phyloP scores from a whole-genome alignment of 2,797 vertebrate genomes.

The Enteromius treurensis region DNA sequence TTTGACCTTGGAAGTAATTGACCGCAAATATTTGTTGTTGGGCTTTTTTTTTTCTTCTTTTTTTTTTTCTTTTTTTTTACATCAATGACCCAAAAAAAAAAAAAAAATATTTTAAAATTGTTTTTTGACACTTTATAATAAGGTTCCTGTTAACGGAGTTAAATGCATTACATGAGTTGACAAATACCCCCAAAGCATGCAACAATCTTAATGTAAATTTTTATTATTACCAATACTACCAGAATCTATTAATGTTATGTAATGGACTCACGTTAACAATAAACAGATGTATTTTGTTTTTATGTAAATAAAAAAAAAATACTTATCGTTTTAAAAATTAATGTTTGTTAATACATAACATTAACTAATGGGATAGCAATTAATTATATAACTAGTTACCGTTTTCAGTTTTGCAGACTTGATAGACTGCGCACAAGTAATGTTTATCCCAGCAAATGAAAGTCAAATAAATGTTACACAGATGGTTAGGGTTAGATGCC shows the following conservation, averaged over 20 bases:
- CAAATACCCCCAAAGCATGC: neutral
- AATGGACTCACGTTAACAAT: neutral
- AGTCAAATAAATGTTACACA: neutral
- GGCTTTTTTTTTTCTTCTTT: no score
- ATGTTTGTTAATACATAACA: no score
- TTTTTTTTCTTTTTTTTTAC: neutral
- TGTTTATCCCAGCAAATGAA: neutral
- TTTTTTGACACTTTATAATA: neutral
- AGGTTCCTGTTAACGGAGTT: neutral
- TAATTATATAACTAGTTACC: neutral
- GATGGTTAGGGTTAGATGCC: neutral
- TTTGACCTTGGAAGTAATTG: neutral
- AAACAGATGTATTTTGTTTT: neutral
- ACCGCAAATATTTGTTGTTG: neutral
- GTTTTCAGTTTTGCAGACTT: neutral
- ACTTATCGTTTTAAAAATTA: neutral
- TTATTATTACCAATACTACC: neutral
- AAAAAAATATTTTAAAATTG: neutral
- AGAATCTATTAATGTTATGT: neutral
- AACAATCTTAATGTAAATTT: neutral
- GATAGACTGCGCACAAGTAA: neutral
- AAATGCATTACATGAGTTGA: neutral
- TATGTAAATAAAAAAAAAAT: neutral
- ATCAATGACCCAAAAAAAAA: neutral
- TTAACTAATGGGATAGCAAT: neutral